Base-by-base conservation (phyloP, 1,140 invertebrate species). In the Frieseomelitta varia region DNA sequence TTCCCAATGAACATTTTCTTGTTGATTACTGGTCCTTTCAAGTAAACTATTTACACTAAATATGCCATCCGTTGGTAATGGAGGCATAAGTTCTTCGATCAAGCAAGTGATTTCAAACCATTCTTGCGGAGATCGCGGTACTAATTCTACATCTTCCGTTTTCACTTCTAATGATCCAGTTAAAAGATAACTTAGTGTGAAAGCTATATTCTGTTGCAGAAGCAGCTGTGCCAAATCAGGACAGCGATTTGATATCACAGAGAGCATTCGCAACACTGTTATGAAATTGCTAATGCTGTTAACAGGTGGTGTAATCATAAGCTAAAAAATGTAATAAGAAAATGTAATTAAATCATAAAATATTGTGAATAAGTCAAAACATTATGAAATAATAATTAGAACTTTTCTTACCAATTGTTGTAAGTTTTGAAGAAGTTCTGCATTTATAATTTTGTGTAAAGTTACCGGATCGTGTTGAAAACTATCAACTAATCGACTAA, bases 71-170 rank as follows among this genome's bases (percentile, higher is more conserved):
- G 97, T 97, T 1, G 99, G 99, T 87, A 99, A 95, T 27, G 97
- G 96, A 30, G 99, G 99, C 97, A 99, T 98, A 76, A 99, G 94
- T 95, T 99, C 99, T 6, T 98, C 98, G 90, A 99, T 99, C 12
- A 99, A 95, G 90, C 98, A 98, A 1, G 99, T 99, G 80, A 99
- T 98, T 95, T 99, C 99, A 93, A 99, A 99, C 87, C 99, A 95
- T 94, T 99, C 99, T 94, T 99, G 98, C 3, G 99, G 98, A 85
- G 97, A 98, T 74, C 99, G 96, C 21, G 98, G 96, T 39, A 99
- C 96, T 73, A 99, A 95, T 93, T 99, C 98, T 69, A 99, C 96
- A 95, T 98, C 95, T 55, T 94, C 94, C 2, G 93, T 94, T 81
- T 96, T 96, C 47, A 95, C 94, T 90, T 97, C 96, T 0, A 96